A percentile compares a stretch with the other conserved stretches of the same genome.
Conservation (phyloP, 2,113 vertebrate species). For the Periophthalmodon schlosseri region DNA sequence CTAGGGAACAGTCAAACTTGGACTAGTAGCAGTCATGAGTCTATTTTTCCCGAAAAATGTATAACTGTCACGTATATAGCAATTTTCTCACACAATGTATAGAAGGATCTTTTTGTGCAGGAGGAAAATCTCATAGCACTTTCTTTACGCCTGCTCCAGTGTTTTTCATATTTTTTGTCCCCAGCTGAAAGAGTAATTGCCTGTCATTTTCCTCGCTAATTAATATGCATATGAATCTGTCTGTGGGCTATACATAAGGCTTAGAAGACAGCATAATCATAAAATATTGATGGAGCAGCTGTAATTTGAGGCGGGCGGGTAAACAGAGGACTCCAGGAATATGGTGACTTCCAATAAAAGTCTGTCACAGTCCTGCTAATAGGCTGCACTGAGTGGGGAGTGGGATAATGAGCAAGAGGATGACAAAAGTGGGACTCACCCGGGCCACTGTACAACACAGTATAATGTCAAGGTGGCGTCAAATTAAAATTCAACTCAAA, state of each 20-base stretch:
- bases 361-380: conserved; percentile 26
- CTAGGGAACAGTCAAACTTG: background rate
- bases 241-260: conserved; percentile 58
- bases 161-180: conserved; percentile 39
- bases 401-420: conserved; percentile 42
- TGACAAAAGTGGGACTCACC: conserved; percentile 25
- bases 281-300: conserved; percentile 66
- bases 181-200: conserved; percentile 61
- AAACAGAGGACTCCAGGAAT: conserved; percentile 34
- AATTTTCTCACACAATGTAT: conserved; percentile 15
- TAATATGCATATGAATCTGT: conserved; percentile 62
- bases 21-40: background rate
- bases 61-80: conserved; percentile 14
- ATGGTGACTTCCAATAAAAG: conserved; percentile 52
- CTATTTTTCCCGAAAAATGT: background rate
- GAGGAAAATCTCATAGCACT: background rate
- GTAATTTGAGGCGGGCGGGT: conserved; percentile 40
- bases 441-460: conserved; percentile 30
- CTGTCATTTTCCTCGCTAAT: conserved; percentile 61
- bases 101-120: conserved; percentile 6
- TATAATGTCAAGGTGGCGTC: conserved; percentile 33
- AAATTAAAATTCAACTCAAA: conserved; percentile 1
- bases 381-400: conserved; percentile 16
- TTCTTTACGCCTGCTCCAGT: background rate
- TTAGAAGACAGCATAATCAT: conserved; percentile 61